These are phyloP conservation scores for Adelges cooleyi DNA, from an alignment of 1,140 invertebrate genomes.

Conservation along the genomic window DNA sequence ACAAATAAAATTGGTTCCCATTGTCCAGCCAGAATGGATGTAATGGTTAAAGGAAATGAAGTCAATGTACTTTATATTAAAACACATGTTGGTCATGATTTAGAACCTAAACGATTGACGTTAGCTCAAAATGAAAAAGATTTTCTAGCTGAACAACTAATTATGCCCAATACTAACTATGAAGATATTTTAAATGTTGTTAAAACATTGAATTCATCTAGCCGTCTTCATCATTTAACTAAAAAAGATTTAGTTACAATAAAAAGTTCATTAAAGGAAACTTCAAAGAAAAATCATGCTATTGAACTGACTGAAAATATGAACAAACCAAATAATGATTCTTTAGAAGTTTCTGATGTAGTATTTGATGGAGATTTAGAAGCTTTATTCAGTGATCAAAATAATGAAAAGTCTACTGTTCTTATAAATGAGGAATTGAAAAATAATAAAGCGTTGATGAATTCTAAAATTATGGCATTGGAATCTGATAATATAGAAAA, in stretches of 20 bases:
- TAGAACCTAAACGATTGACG: slow-evolving; percentile 16
- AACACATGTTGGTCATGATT: slow-evolving; percentile 22
- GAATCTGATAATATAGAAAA: not conserved
- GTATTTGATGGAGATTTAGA: slow-evolving; percentile 3
- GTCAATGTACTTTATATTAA: slow-evolving; percentile 22
- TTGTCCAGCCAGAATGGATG: slow-evolving; percentile 26
- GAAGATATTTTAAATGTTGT: slow-evolving; percentile 19
- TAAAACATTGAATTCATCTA: slow-evolving; percentile 4
- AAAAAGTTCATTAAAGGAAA: slow-evolving; percentile 20
- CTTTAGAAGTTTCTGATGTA: not conserved
- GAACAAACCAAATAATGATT: not conserved
- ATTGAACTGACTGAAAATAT: not conserved
- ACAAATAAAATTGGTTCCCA: slow-evolving; percentile 20
- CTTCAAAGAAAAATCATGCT: not conserved
- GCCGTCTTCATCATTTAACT: slow-evolving; percentile 12
- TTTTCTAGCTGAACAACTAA: slow-evolving; percentile 9
- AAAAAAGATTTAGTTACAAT: slow-evolving; percentile 23
- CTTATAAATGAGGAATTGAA: not conserved
- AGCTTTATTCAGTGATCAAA: slow-evolving; percentile 5
- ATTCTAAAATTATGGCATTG: not conserved
- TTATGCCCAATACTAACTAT: slow-evolving; percentile 19
- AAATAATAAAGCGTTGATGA: too few relatives aligned
- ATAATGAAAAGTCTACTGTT: not conserved
- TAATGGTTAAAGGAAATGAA: slow-evolving; percentile 3
- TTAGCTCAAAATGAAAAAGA: slow-evolving; percentile 9